phyloP scores from a whole-genome alignment of 2,113 vertebrate species.

The Corynorhinus townsendii region DNA sequence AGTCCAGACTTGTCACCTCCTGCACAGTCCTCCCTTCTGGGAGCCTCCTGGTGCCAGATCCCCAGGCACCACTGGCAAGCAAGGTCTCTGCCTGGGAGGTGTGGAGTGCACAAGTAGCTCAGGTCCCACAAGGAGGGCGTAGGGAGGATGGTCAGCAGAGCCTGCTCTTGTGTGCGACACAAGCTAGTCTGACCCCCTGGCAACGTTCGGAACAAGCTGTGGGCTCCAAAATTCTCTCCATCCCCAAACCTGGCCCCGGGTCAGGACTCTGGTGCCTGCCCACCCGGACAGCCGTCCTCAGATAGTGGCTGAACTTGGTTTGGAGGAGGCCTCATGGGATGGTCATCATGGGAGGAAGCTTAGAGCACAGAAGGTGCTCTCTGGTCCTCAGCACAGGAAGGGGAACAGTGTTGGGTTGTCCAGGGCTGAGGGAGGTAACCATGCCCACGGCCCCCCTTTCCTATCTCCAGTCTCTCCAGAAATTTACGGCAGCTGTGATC shows the following conservation, averaged over 20 bases:
- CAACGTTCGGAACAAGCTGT: background rate
- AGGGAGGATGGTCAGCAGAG: background rate
- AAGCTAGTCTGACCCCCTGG: background rate
- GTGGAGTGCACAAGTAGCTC: background rate
- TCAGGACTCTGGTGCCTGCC: background rate
- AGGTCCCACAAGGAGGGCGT: background rate
- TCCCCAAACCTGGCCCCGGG: background rate
- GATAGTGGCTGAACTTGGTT: background rate
- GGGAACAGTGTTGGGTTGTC: background rate
- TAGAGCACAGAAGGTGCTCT: background rate
- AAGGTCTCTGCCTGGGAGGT: background rate
- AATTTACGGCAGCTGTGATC: background rate
- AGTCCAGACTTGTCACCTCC: background rate
- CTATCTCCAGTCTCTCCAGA: background rate
- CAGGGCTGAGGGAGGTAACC: background rate
- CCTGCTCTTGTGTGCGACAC: fast-evolving
- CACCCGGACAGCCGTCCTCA: background rate
- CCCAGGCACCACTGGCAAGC: background rate
- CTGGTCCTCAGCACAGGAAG: background rate
- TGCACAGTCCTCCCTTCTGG: background rate
- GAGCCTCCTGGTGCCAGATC: background rate
- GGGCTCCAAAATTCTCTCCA: background rate
- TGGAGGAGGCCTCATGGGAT: background rate
- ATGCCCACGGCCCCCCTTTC: background rate
- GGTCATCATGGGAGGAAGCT: background rate